Percentiles rank a stretch among this genome's conserved stretches.
phyloP scores from a whole-genome alignment of 37 sponge, comb jelly and placozoan species.

The Crambe crambe region DNA sequence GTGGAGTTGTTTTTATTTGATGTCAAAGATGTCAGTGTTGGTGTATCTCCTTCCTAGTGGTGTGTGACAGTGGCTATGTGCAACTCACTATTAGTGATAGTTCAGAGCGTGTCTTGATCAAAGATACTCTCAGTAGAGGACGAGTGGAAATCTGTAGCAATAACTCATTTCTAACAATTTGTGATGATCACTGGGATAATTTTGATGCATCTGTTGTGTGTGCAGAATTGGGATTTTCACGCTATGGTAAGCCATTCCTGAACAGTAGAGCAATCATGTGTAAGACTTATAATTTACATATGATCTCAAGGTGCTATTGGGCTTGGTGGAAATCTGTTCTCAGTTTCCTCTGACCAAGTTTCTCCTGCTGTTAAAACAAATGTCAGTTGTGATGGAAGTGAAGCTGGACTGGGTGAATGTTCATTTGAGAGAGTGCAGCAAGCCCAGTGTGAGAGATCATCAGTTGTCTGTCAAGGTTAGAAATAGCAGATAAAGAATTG shows the following conservation, averaged over 20 bases:
- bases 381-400: conserved; percentile 1
- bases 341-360: neutral
- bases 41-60: neutral
- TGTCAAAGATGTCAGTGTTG: neutral
- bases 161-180: conserved; percentile 35
- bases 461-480: conserved; percentile 15
- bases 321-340: neutral
- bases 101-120: neutral
- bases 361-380: neutral
- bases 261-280: neutral
- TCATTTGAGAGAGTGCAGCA: neutral
- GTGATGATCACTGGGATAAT: conserved; percentile 46
- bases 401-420: neutral
- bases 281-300: neutral
- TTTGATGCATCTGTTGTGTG: conserved; percentile 58
- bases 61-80: neutral
- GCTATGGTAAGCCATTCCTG: conserved; percentile 21
- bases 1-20: neutral
- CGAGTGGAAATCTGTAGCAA: conserved; percentile 44
- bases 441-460: neutral
- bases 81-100: neutral
- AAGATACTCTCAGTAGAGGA: conserved; percentile 23
- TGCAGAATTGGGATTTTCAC: conserved; percentile 53
- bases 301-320: conserved; percentile 9
- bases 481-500: neutral